Evolutionary conservation across 2,888 invertebrate species (phyloP).

Genomic region (Microctonus aethiopoides): DNA sequence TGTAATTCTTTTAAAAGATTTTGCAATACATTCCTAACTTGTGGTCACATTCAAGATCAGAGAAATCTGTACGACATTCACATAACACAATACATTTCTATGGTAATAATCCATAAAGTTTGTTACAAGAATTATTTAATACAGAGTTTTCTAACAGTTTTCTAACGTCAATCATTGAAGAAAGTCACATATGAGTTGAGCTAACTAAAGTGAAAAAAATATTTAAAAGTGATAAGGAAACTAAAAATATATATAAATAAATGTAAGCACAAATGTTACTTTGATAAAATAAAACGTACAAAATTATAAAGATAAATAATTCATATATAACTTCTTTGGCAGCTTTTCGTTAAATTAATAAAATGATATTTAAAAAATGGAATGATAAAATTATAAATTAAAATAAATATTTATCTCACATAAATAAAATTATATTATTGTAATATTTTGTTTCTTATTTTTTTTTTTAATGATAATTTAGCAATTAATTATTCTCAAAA

Average conservation of each 20-base stretch:
- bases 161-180: not conserved
- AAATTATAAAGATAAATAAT: not conserved
- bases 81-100: not conserved
- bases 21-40: not conserved
- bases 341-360: no score
- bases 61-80: conserved; percentile 49
- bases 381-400: not conserved
- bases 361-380: not conserved
- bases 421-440: not conserved
- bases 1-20: not conserved
- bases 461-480: not conserved
- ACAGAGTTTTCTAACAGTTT: not conserved
- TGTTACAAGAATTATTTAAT: not conserved
- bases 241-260: not conserved
- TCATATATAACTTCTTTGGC: not conserved
- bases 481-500: no score
- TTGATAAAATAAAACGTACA: not conserved
- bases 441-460: not conserved
- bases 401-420: not conserved
- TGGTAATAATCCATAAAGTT: not conserved
- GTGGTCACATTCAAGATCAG: conserved; percentile 49
- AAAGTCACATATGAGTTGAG: not conserved
- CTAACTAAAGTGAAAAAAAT: no score
- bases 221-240: not conserved
- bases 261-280: not conserved